These are phyloP conservation scores for Andrena bucephala DNA, from an alignment of 2,888 invertebrate species.

Conservation along the genomic window DNA sequence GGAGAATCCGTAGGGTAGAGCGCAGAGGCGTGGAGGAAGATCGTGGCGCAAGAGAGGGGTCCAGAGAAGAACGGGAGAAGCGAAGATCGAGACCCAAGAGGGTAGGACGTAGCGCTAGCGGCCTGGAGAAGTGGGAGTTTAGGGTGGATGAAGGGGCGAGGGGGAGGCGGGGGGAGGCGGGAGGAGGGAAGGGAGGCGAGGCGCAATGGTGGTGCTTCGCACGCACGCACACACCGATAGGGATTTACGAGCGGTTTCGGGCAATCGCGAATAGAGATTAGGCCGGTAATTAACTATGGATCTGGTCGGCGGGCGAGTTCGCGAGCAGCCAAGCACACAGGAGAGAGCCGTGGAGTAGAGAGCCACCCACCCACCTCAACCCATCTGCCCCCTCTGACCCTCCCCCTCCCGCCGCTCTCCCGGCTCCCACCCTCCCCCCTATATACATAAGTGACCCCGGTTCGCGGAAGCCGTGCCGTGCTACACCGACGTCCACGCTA, in stretches of 20 bases:
- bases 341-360: constrained; percentile 73
- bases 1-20: no score
- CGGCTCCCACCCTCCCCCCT: constrained; percentile 29
- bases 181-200: background rate
- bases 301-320: constrained; percentile 82
- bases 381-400: no score
- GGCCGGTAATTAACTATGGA: constrained; percentile 85
- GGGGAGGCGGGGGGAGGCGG: no score
- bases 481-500: constrained; percentile 56
- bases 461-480: constrained; percentile 77
- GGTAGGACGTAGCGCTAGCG: background rate
- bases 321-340: constrained; percentile 67
- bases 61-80: background rate
- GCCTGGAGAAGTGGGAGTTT: background rate
- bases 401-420: background rate
- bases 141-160: background rate
- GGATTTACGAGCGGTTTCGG: constrained; percentile 85
- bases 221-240: constrained; percentile 81
- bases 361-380: no score
- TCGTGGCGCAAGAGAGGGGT: no score
- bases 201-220: constrained; percentile 58
- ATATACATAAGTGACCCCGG: constrained; percentile 79
- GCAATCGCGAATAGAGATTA: constrained; percentile 85
- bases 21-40: no score
- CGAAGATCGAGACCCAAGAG: constrained; percentile 36